Percentiles rank a stretch among this genome's conserved stretches.
These are phyloP conservation scores for Oscheius sp. DNA, from an alignment of 2,888 invertebrate species.

Conservation along the genomic window DNA sequence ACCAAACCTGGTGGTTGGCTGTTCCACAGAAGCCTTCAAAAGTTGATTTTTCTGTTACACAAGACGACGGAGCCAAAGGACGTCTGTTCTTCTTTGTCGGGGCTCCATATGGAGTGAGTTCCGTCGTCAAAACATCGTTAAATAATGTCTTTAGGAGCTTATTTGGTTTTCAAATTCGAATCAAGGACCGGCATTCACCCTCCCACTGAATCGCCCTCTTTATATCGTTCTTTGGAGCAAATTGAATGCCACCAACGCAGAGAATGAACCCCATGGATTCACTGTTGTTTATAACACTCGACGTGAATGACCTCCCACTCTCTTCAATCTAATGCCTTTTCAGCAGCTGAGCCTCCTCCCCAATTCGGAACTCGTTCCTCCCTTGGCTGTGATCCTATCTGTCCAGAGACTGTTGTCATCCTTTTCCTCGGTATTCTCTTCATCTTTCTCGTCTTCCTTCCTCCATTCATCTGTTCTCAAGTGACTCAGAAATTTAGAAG, in stretches of 20 bases:
- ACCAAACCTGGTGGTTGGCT: constrained; percentile 46
- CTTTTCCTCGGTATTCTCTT: constrained; percentile 47
- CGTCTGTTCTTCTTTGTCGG: constrained; percentile 50
- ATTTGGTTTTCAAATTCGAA: constrained; percentile 53
- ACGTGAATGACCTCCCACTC: constrained; percentile 29
- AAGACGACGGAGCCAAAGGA: constrained; percentile 41
- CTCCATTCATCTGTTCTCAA: constrained; percentile 50
- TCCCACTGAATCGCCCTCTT: constrained; percentile 39
- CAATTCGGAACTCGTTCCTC: constrained; percentile 16
- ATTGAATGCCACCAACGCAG: constrained; percentile 32
- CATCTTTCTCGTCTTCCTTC: constrained; percentile 51
- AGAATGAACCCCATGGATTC: constrained; percentile 39
- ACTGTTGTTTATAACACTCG: constrained; percentile 44
- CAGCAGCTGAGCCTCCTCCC: constrained; percentile 24
- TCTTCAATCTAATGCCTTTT: background rate
- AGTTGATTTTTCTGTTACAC: constrained; percentile 39
- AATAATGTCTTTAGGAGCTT: constrained; percentile 38
- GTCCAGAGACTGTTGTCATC: constrained; percentile 50
- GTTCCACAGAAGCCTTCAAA: constrained; percentile 34
- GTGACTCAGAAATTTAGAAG: constrained; percentile 45
- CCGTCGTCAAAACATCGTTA: background rate
- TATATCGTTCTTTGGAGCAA: constrained; percentile 49
- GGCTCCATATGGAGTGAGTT: constrained; percentile 43
- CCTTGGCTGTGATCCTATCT: constrained; percentile 45
- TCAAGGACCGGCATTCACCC: constrained; percentile 47